Evolutionary conservation across 1,140 invertebrate genomes (phyloP).

Genomic region (Drosophila micromelanica): DNA sequence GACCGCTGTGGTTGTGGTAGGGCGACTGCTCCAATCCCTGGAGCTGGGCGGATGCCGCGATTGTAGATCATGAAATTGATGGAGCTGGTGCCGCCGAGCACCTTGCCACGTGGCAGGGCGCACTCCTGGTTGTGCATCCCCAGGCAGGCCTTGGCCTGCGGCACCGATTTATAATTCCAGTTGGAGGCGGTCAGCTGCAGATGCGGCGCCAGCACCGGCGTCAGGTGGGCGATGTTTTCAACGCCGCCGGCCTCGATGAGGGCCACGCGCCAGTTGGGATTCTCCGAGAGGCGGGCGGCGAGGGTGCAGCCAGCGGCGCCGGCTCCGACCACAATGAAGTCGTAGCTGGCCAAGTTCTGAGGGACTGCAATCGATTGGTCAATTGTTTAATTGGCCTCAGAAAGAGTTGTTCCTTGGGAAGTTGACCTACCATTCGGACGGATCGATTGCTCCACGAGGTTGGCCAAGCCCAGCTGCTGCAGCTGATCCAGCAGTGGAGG

Average conservation of each 20-base stretch:
- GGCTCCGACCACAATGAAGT: slow-evolving; percentile 94
- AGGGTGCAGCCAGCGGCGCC: slow-evolving; percentile 93
- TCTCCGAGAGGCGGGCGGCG: slow-evolving; percentile 89
- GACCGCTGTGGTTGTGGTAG: slow-evolving; percentile 86
- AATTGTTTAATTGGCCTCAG: too few relatives aligned
- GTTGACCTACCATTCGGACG: slow-evolving; percentile 53
- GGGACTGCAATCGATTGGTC: slow-evolving; percentile 46
- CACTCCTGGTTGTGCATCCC: slow-evolving; percentile 85
- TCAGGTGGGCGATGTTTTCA: slow-evolving; percentile 88
- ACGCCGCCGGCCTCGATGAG: slow-evolving; percentile 87
- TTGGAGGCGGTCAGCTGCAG: slow-evolving; percentile 86
- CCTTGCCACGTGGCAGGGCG: slow-evolving; percentile 87
- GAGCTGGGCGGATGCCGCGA: slow-evolving; percentile 88
- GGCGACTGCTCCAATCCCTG: slow-evolving; percentile 85
- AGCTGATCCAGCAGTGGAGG: slow-evolving; percentile 50
- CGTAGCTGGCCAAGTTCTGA: slow-evolving; percentile 85
- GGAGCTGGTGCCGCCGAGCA: slow-evolving; percentile 90
- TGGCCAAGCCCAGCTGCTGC: slow-evolving; percentile 58
- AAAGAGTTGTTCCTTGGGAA: too few relatives aligned
- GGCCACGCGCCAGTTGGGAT: slow-evolving; percentile 86
- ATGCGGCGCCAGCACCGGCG: slow-evolving; percentile 87
- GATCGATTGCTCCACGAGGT: slow-evolving; percentile 51
- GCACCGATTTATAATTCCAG: slow-evolving; percentile 89
- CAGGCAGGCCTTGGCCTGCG: slow-evolving; percentile 87
- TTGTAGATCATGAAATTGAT: slow-evolving; percentile 96